A percentile compares a stretch with the other conserved stretches of the same genome.
Conservation (phyloP, 2,888 invertebrate genomes). For the Hirtodrosophila trivittata region DNA sequence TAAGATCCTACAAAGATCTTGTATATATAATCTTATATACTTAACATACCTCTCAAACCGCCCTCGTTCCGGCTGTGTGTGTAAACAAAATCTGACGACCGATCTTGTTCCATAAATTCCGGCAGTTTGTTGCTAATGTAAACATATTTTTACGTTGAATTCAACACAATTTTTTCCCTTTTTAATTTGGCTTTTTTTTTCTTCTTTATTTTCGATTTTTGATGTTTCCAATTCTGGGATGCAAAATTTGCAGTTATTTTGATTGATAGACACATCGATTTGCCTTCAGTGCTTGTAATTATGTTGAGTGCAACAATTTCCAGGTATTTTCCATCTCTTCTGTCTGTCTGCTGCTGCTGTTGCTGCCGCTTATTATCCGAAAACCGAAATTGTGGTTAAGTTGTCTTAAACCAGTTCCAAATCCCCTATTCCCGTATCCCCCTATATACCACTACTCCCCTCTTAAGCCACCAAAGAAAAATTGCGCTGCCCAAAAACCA, state of each 20-base stretch:
- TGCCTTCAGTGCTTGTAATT: constrained; percentile 13
- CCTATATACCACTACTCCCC: neutral
- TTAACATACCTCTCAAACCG: constrained; percentile 8
- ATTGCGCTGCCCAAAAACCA: constrained; percentile 64
- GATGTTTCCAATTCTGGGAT: constrained; percentile 20
- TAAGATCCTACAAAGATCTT: no score
- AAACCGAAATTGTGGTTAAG: constrained; percentile 21
- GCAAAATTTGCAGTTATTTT: constrained; percentile 44
- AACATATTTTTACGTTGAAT: constrained; percentile 32
- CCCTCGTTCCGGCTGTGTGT: constrained; percentile 30
- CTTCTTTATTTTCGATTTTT: neutral
- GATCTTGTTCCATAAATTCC: constrained; percentile 40
- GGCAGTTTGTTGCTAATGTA: constrained; percentile 35
- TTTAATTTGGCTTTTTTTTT: constrained; percentile 11
- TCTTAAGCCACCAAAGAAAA: constrained; percentile 19
- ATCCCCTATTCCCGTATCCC: constrained; percentile 19
- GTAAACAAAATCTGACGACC: constrained; percentile 31
- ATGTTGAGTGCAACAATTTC: constrained; percentile 11
- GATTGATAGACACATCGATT: constrained; percentile 32
- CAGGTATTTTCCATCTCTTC: constrained; percentile 23
- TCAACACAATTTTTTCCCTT: neutral
- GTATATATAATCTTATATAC: no score
- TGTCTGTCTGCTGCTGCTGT: no score
- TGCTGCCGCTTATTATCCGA: no score
- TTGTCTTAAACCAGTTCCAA: constrained; percentile 64